Evolutionary conservation across 2,113 vertebrate genomes (phyloP).

Genomic region (Pomatorhinus ruficollis): DNA sequence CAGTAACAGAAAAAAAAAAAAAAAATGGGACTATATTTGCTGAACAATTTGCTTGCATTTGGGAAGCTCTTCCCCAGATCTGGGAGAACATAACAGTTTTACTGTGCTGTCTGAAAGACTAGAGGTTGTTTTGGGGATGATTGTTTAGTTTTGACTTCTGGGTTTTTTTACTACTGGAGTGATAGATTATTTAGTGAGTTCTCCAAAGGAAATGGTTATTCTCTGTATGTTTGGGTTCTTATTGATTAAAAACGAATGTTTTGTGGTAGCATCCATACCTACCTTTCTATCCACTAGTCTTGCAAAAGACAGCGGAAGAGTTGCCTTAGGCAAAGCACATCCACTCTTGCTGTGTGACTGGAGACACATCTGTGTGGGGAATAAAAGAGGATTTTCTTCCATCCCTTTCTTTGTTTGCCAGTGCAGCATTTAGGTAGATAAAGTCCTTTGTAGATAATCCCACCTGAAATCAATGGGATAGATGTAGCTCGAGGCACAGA

Average conservation of each 20-base stretch:
- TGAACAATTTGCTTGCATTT: neutral
- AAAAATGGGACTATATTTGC: neutral
- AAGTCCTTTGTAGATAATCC: neutral
- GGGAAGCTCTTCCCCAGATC: neutral
- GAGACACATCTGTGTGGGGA: neutral
- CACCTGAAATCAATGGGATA: neutral
- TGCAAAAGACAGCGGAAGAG: neutral
- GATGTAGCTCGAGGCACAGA: neutral
- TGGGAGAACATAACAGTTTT: neutral
- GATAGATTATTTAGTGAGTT: neutral
- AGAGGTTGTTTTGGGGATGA: neutral
- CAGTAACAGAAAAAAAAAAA: neutral
- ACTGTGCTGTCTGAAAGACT: rapidly evolving
- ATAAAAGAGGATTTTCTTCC: neutral
- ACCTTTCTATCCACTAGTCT: neutral
- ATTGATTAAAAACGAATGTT: neutral
- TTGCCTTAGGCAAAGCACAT: neutral
- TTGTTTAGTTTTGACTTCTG: neutral
- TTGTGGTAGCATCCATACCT: neutral
- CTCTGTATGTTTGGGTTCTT: neutral
- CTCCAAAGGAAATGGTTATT: neutral
- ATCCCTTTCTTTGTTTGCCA: neutral
- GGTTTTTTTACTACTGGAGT: rapidly evolving
- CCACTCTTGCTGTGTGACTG: neutral
- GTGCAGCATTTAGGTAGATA: neutral